Conservation (phyloP, 2,888 invertebrate species). For the Sphinx pinastri region DNA sequence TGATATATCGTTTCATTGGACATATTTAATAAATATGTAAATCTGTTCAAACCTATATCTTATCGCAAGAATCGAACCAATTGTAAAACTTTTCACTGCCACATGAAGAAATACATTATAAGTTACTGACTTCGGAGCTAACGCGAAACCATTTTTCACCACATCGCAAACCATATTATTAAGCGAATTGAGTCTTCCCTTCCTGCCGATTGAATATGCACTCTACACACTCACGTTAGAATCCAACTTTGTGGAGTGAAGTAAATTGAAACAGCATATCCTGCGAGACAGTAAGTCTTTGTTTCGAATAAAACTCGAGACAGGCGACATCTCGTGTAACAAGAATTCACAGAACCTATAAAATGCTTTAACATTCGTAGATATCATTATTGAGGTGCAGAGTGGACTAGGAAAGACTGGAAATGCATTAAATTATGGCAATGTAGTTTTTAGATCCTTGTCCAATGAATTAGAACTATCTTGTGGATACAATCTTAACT, state of each 20-base stretch:
- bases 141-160: slow-evolving; percentile 22
- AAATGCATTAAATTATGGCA: neutral
- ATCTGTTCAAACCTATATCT: too few species aligned
- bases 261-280: slow-evolving; percentile 22
- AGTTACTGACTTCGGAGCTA: slow-evolving; percentile 17
- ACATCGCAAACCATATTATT: slow-evolving; percentile 22
- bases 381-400: slow-evolving; percentile 10
- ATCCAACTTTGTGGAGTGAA: neutral
- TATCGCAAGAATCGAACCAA: neutral
- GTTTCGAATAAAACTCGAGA: slow-evolving; percentile 49
- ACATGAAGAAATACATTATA: slow-evolving; percentile 20
- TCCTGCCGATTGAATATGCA: neutral
- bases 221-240: neutral
- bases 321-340: slow-evolving; percentile 45
- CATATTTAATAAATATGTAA: too few species aligned
- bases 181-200: slow-evolving; percentile 14
- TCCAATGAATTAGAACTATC: neutral
- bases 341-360: slow-evolving; percentile 39
- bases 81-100: slow-evolving; percentile 19
- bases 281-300: slow-evolving; percentile 44
- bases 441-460: neutral
- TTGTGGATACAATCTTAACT: too few species aligned
- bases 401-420: neutral
- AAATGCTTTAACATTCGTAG: slow-evolving; percentile 10
- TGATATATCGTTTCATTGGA: too few species aligned